These are phyloP conservation scores for Drosophila pruinosa DNA, from an alignment of 1,140 invertebrate species.

Conservation along the genomic window DNA sequence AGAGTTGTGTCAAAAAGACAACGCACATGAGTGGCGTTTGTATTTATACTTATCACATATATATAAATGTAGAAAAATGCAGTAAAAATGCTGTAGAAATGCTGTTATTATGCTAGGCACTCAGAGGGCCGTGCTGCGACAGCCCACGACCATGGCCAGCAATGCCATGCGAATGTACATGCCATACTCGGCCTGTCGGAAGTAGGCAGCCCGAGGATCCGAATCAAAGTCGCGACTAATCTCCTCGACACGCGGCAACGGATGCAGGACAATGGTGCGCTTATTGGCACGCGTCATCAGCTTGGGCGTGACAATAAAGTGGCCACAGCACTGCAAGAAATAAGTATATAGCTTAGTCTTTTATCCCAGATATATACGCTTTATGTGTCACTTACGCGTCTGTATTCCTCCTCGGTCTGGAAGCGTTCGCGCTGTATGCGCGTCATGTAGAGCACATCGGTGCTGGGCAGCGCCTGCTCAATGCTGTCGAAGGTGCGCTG, in stretches of 20 bases:
- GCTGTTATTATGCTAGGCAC: not conserved
- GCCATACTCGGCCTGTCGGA: slow-evolving; percentile 98
- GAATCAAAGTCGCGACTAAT: slow-evolving; percentile 97
- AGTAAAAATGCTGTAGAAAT: not conserved
- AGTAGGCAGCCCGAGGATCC: slow-evolving; percentile 98
- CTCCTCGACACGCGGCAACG: slow-evolving; percentile 96
- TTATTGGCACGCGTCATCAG: slow-evolving; percentile 97
- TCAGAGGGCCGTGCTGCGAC: slow-evolving; percentile 54
- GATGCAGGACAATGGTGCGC: slow-evolving; percentile 98
- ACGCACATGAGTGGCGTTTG: not conserved
- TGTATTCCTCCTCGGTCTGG: slow-evolving; percentile 91
- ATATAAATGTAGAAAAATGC: slow-evolving; percentile 18
- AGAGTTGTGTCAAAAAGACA: not conserved
- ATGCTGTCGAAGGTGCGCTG: slow-evolving; percentile 90
- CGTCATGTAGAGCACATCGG: slow-evolving; percentile 99
- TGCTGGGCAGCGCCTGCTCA: slow-evolving; percentile 94
- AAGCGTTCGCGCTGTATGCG: slow-evolving; percentile 98
- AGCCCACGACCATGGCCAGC: slow-evolving; percentile 94
- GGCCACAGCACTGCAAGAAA: slow-evolving; percentile 87
- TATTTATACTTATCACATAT: slow-evolving; percentile 21
- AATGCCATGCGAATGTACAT: slow-evolving; percentile 99
- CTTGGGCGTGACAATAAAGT: slow-evolving; percentile 95
- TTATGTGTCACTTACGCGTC: slow-evolving; percentile 84
- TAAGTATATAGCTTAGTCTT: not conserved
- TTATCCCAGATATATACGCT: not conserved